These are phyloP conservation scores for Micromys minutus DNA, from an alignment of 2,113 vertebrate species.

Conservation along the genomic window DNA sequence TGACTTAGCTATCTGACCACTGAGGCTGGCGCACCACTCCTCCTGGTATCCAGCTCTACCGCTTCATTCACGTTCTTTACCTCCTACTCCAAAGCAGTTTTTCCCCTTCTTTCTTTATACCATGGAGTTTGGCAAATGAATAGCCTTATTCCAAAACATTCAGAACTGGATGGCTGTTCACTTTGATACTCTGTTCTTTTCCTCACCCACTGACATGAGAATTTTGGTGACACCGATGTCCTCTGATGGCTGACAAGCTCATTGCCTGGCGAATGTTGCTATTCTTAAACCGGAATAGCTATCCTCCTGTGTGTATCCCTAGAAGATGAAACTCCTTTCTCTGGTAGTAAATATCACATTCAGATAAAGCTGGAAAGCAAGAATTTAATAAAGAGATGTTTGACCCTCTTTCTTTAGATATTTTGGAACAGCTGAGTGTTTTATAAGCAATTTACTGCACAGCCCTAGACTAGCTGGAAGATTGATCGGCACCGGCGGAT, in stretches of 20 bases:
- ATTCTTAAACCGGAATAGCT: background rate
- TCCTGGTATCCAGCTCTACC: background rate
- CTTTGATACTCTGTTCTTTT: background rate
- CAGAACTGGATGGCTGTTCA: background rate
- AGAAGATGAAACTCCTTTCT: background rate
- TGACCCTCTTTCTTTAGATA: background rate
- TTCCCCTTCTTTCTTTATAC: background rate
- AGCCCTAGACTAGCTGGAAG: background rate
- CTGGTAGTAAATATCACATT: background rate
- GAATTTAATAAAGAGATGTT: slow-evolving; percentile 24
- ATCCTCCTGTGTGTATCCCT: background rate
- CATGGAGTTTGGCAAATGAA: background rate
- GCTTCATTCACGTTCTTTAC: background rate
- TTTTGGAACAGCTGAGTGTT: background rate
- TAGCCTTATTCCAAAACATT: background rate
- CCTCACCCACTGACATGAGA: background rate
- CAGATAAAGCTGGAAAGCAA: slow-evolving; percentile 26
- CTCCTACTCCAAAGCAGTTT: background rate
- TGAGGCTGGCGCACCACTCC: no score
- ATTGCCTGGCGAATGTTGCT: background rate
- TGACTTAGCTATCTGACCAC: no score
- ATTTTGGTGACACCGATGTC: accelerated
- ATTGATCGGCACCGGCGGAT: background rate
- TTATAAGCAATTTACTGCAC: background rate
- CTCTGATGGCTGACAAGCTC: background rate